A percentile compares a stretch with the other conserved stretches of the same genome.
phyloP scores from a whole-genome alignment of 2,113 vertebrate species.

The Argyrosomus japonicus region DNA sequence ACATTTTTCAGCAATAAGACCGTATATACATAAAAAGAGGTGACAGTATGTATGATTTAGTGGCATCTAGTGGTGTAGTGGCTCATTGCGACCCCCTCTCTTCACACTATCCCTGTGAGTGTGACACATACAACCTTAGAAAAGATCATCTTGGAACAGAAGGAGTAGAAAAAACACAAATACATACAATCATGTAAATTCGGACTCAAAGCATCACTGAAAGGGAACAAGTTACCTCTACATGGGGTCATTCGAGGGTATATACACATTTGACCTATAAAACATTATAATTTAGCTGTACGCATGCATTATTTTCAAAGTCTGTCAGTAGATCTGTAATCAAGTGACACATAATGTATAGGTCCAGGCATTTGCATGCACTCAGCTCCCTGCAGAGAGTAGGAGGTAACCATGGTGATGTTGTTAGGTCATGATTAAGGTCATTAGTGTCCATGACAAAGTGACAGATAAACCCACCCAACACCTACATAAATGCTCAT shows the following conservation, averaged over 20 bases:
- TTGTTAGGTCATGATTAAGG: conserved; percentile 70
- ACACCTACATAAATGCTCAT: conserved; percentile 58
- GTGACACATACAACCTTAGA: too few species aligned
- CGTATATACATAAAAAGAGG: background rate
- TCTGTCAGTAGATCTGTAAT: conserved; percentile 24
- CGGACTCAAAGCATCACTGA: background rate
- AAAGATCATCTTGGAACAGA: too few species aligned
- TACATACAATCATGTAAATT: background rate
- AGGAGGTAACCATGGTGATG: conserved; percentile 69
- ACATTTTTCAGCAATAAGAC: background rate
- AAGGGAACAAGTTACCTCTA: background rate
- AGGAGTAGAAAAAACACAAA: background rate
- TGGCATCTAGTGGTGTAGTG: too few species aligned
- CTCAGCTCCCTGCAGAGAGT: conserved; percentile 33
- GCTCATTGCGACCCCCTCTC: too few species aligned
- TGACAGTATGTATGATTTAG: too few species aligned
- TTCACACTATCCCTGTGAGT: too few species aligned
- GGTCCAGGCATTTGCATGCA: conserved; percentile 18
- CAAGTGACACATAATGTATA: conserved; percentile 40
- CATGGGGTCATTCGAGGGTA: background rate
- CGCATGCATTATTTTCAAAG: conserved; percentile 10
- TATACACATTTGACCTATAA: background rate
- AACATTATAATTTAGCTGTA: conserved; percentile 4
- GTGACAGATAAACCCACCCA: conserved; percentile 62
- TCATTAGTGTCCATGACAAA: conserved; percentile 59